Evolutionary conservation across 2,113 vertebrate genomes (phyloP).

Genomic region (Daubentonia madagascariensis): DNA sequence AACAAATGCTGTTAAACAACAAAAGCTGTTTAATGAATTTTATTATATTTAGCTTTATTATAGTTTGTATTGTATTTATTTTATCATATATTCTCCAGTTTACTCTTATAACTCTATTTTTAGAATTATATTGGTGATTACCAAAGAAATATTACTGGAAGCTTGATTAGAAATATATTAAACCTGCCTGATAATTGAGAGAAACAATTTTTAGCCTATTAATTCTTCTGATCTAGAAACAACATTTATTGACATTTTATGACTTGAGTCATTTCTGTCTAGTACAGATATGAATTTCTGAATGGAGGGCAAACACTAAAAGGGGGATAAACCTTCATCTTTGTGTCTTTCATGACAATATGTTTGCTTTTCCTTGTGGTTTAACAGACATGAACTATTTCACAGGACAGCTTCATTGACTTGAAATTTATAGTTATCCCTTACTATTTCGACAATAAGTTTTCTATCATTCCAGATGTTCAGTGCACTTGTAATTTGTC

Average conservation of each 20-base stretch:
- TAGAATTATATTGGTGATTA: not conserved
- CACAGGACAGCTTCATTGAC: not conserved
- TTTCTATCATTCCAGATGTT: not conserved
- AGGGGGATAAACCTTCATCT: not conserved
- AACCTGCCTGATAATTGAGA: not conserved
- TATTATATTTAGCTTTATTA: not conserved
- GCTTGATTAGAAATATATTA: not conserved
- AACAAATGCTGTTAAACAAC: too few species aligned
- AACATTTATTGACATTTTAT: not conserved
- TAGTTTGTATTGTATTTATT: not conserved
- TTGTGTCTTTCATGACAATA: not conserved
- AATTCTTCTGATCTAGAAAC: not conserved
- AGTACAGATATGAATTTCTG: conserved; percentile 2
- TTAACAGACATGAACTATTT: not conserved
- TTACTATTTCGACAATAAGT: not conserved
- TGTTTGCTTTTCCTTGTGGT: not conserved
- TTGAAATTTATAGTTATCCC: not conserved
- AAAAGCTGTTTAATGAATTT: not conserved
- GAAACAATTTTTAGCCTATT: not conserved
- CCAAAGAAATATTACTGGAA: not conserved
- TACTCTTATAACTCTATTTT: not conserved
- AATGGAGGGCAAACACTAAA: not conserved
- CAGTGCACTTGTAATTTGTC: not conserved
- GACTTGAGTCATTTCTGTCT: not conserved
- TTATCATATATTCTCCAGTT: not conserved